phyloP scores from a whole-genome alignment of 1,140 invertebrate species.

The Heliconius congener region DNA sequence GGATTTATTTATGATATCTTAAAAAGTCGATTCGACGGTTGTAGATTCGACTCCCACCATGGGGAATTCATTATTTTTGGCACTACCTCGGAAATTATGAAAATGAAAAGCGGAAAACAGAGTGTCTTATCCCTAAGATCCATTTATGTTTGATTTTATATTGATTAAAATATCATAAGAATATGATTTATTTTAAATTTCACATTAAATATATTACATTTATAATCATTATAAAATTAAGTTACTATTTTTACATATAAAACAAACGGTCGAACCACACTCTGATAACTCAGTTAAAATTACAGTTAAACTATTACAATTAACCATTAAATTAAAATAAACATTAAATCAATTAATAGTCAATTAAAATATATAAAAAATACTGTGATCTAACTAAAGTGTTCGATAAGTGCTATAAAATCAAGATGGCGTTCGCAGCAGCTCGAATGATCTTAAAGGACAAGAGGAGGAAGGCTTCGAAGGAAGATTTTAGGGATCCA shows the following conservation, averaged over 20 bases:
- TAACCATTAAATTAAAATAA: slow-evolving; percentile 14
- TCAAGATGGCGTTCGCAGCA: slow-evolving; percentile 90
- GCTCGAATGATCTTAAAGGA: slow-evolving; percentile 91
- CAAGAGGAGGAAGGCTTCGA: slow-evolving; percentile 88
- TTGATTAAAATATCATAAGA: no score
- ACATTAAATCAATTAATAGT: slow-evolving; percentile 35
- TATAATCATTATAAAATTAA: neutral
- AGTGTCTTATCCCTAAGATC: no score
- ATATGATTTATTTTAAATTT: neutral
- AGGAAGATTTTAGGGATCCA: slow-evolving; percentile 87
- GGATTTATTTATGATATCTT: no score
- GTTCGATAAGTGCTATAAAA: slow-evolving; percentile 35
- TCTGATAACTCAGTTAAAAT: neutral
- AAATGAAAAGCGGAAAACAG: no score
- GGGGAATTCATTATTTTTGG: no score
- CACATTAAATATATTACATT: neutral
- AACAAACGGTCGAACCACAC: neutral
- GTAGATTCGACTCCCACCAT: no score
- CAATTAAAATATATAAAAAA: slow-evolving; percentile 27
- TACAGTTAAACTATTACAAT: slow-evolving; percentile 12
- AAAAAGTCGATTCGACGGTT: no score
- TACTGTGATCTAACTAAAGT: slow-evolving; percentile 39
- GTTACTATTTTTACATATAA: neutral
- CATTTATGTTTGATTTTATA: no score
- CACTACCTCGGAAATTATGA: no score